phyloP scores from a whole-genome alignment of 2,113 vertebrate genomes.

The Eulemur rufifrons region DNA sequence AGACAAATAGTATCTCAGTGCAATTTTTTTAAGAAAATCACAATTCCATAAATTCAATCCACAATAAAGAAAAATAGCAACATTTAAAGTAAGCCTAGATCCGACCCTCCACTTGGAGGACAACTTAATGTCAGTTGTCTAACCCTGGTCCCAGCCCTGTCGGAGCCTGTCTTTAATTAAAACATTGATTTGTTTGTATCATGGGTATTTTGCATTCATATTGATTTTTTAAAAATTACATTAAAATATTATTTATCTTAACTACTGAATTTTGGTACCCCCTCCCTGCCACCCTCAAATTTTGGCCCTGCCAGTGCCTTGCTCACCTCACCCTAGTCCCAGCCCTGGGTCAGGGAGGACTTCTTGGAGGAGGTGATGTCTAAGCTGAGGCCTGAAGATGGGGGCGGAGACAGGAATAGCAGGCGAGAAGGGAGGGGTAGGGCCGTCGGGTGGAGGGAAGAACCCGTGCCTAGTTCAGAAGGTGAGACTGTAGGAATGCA shows the following conservation, averaged over 20 bases:
- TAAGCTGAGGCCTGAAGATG: background rate
- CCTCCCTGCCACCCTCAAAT: background rate
- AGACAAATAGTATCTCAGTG: background rate
- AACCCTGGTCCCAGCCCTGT: background rate
- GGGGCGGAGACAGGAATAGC: background rate
- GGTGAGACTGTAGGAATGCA: background rate
- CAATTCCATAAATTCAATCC: background rate
- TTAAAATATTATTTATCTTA: background rate
- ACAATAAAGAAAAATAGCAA: background rate
- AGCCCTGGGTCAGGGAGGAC: background rate
- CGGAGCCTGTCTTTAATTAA: background rate
- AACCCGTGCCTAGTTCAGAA: background rate
- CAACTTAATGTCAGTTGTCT: background rate
- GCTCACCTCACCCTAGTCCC: background rate
- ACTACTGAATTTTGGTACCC: background rate
- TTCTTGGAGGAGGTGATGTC: background rate
- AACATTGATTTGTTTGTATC: background rate
- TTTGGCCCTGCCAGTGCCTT: background rate
- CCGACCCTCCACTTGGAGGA: background rate
- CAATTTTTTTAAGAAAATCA: background rate
- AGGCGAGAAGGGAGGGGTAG: background rate
- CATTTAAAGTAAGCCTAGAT: background rate
- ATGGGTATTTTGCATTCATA: background rate
- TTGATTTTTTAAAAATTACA: background rate
- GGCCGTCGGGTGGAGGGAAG: background rate